A percentile compares a stretch with the other conserved stretches of the same genome.
Conservation (phyloP, 37 sponge, comb jelly and placozoan species). For the Theonella swinhoei region DNA sequence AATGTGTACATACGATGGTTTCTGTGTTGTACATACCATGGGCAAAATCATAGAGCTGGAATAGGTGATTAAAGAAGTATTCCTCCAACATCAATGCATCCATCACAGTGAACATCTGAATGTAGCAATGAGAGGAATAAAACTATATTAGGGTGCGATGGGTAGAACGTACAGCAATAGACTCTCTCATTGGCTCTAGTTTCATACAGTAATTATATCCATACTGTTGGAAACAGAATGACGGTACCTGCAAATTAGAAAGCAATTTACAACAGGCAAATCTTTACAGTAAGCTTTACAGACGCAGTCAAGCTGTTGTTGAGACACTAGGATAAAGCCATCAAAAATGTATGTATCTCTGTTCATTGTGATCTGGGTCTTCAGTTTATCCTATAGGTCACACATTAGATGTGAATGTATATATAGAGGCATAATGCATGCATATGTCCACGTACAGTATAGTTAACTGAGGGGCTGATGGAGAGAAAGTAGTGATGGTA, state of each 20-base stretch:
- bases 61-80: constrained; percentile 60
- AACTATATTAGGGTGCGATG: background rate
- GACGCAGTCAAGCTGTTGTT: background rate
- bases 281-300: background rate
- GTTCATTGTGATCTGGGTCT: background rate
- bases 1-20: background rate
- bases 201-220: constrained; percentile 15
- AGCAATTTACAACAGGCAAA: background rate
- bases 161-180: background rate
- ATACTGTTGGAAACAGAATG: constrained; percentile 6
- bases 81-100: constrained; percentile 53
- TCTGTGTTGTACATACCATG: constrained; percentile 20
- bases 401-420: too few relatives aligned
- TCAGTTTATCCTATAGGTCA: background rate
- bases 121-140: background rate
- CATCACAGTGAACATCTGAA: constrained; percentile 27
- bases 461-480: background rate
- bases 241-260: constrained; percentile 8
- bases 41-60: constrained; percentile 74
- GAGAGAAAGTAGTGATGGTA: background rate
- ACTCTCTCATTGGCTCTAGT: constrained; percentile 1
- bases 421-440: too few relatives aligned
- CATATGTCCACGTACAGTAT: too few relatives aligned
- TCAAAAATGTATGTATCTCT: background rate
- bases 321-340: background rate